phyloP scores from a whole-genome alignment of 2,888 invertebrate genomes.

The Amphipoea lucens region DNA sequence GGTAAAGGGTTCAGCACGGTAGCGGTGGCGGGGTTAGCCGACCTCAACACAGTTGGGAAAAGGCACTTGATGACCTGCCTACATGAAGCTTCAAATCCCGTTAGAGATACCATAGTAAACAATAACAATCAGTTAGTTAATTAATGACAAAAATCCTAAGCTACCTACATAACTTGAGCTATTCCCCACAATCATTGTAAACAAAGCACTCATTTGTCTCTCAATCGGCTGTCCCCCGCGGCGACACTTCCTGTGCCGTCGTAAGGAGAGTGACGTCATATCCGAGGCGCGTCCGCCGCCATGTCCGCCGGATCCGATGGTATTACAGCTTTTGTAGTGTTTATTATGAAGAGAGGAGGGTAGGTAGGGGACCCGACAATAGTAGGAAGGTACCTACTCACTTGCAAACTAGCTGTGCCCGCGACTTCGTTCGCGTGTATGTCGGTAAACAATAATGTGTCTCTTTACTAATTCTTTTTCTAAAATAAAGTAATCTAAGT shows the following conservation, averaged over 20 bases:
- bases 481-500: background rate
- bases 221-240: background rate
- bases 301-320: slow-evolving; percentile 16
- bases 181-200: background rate
- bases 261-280: slow-evolving; percentile 31
- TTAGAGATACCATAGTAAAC: background rate
- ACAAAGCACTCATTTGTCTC: slow-evolving; percentile 14
- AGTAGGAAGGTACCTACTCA: background rate
- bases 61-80: no score
- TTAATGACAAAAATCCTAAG: background rate
- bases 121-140: no score
- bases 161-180: background rate
- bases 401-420: background rate
- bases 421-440: background rate
- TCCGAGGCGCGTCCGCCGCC: slow-evolving; percentile 12
- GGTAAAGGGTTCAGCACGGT: slow-evolving; percentile 15
- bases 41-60: no score
- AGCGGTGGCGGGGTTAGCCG: slow-evolving; percentile 30
- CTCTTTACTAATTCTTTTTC: background rate
- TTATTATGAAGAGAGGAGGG: slow-evolving; percentile 22
- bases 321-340: slow-evolving; percentile 30
- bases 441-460: background rate
- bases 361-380: background rate
- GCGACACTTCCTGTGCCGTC: slow-evolving; percentile 25
- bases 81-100: background rate